Conservation (phyloP, 2,113 vertebrate species). For the Oxygymnocypris stewartii region DNA sequence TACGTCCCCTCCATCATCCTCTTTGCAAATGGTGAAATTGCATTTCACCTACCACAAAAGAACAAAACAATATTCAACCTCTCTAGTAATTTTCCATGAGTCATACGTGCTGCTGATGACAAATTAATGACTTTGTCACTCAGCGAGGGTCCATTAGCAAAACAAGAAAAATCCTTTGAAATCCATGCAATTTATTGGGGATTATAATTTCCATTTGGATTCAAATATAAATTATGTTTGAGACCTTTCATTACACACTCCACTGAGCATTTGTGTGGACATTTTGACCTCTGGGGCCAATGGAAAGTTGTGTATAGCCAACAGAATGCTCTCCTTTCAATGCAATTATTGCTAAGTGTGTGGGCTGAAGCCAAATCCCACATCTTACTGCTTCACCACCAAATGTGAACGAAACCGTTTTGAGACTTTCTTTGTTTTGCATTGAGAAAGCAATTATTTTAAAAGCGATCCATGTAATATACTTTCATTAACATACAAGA, state of each 20-base stretch:
- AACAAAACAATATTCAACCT: conserved; percentile 3
- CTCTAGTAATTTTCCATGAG: conserved; percentile 8
- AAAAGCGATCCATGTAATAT: not conserved
- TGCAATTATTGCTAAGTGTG: conserved; percentile 19
- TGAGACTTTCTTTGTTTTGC: not conserved
- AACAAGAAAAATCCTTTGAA: conserved; percentile 8
- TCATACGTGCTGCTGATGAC: conserved; percentile 40
- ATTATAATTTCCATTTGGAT: conserved; percentile 1
- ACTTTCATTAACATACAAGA: not conserved
- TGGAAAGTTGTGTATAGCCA: conserved; percentile 32
- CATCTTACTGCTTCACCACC: not conserved
- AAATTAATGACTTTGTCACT: conserved; percentile 25
- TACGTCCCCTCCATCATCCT: conserved; percentile 8
- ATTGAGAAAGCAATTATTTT: not conserved
- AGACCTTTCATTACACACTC: not conserved
- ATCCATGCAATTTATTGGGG: not conserved
- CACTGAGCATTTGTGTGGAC: not conserved
- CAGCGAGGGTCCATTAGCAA: not conserved
- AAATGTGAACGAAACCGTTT: not conserved
- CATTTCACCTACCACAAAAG: not conserved
- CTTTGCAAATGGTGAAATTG: conserved; percentile 8
- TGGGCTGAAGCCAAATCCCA: conserved; percentile 4
- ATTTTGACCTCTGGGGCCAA: not conserved
- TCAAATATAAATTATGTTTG: conserved; percentile 10
- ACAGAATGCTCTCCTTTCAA: conserved; percentile 19